Evolutionary conservation across 2,797 vertebrate species (phyloP).

Genomic region (Gorsachius magnificus): DNA sequence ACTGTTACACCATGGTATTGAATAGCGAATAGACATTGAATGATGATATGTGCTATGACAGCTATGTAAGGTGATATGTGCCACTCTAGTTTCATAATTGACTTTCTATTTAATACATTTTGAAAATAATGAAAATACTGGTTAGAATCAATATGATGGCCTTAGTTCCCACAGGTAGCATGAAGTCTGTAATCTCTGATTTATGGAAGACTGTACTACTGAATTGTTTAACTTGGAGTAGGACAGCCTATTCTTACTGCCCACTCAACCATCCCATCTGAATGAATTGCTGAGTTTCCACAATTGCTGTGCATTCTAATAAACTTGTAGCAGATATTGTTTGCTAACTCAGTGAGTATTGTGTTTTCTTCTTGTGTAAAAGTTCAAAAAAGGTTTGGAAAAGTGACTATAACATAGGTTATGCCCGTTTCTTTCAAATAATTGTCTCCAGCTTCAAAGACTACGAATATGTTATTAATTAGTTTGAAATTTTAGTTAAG

Average conservation of each 20-base stretch:
- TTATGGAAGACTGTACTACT: neutral
- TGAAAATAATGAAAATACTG: neutral
- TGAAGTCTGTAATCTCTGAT: neutral
- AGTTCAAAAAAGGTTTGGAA: too few species aligned
- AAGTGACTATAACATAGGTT: neutral
- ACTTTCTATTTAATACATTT: neutral
- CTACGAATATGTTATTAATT: neutral
- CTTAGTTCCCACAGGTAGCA: neutral
- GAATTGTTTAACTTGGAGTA: neutral
- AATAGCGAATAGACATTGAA: neutral
- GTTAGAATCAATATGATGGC: neutral
- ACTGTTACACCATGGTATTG: neutral
- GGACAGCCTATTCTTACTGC: neutral
- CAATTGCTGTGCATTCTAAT: neutral
- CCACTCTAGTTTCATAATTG: neutral
- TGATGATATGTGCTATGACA: neutral
- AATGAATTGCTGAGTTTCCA: neutral
- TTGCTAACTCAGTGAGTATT: neutral
- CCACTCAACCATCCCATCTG: neutral
- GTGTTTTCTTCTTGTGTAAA: neutral
- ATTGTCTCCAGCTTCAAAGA: neutral
- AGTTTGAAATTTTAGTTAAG: neutral
- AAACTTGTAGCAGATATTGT: neutral
- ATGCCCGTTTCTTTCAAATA: neutral
- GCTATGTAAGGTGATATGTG: neutral